phyloP scores from a whole-genome alignment of 2,888 invertebrate genomes.

The Stenchaetothrips biformis region DNA sequence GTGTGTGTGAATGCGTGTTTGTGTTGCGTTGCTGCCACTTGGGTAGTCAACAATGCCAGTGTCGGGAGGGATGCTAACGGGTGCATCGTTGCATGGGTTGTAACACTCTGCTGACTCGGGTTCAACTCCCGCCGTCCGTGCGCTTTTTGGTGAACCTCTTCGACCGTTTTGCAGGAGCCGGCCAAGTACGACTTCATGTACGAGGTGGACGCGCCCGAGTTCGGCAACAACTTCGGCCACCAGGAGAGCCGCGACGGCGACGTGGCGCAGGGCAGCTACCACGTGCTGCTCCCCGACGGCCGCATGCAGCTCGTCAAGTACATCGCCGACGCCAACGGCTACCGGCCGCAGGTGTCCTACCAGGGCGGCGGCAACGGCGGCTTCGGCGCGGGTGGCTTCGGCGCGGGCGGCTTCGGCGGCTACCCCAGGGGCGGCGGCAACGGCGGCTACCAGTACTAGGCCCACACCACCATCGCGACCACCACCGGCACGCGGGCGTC shows the following conservation, averaged over 20 bases:
- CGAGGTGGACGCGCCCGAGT: constrained; percentile 72
- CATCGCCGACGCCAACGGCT: constrained; percentile 15
- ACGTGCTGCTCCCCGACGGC: constrained; percentile 14
- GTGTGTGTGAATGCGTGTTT: too few species aligned
- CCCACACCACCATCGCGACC: background rate
- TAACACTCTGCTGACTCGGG: too few species aligned
- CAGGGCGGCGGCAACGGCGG: background rate
- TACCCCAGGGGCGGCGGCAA: background rate
- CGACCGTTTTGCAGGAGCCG: constrained; percentile 55
- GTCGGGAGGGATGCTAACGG: too few species aligned
- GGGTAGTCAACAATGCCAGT: too few species aligned
- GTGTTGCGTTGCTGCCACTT: too few species aligned
- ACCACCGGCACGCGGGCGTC: background rate
- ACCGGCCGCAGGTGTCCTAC: constrained; percentile 48
- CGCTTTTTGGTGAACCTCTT: background rate
- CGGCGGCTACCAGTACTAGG: constrained; percentile 19
- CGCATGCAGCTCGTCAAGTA: constrained; percentile 5
- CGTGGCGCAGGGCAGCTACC: constrained; percentile 14
- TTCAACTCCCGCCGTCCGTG: too few species aligned
- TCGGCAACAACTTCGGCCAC: constrained; percentile 58
- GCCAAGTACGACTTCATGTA: constrained; percentile 80
- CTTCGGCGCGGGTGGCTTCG: background rate
- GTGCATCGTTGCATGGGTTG: too few species aligned
- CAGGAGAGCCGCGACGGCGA: constrained; percentile 21
- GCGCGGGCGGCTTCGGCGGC: constrained; percentile 13